These are phyloP conservation scores for Agriotes lineatus DNA, from an alignment of 2,888 invertebrate genomes.

Conservation along the genomic window DNA sequence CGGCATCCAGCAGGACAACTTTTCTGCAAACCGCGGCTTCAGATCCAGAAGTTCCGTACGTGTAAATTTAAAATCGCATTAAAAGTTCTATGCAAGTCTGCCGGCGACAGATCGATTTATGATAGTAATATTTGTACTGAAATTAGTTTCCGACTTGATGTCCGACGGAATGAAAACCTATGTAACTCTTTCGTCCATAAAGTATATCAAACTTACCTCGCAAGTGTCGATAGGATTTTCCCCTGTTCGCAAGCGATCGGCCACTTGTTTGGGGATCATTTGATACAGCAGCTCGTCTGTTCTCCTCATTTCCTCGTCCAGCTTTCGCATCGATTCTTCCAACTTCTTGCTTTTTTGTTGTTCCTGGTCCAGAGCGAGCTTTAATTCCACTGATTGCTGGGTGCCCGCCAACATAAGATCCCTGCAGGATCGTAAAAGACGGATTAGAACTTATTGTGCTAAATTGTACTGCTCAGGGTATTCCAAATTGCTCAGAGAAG, in stretches of 20 bases:
- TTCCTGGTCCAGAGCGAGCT: conserved; percentile 95
- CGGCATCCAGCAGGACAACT: too few species aligned
- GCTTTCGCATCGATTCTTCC: conserved; percentile 95
- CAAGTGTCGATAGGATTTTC: conserved; percentile 97
- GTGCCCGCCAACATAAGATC: conserved; percentile 96
- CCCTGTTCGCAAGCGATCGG: conserved; percentile 92
- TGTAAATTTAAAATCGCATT: too few species aligned
- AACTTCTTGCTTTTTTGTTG: conserved; percentile 96
- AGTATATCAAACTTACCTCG: conserved; percentile 80
- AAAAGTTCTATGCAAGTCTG: neutral
- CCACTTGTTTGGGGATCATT: conserved; percentile 99
- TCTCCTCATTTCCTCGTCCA: conserved; percentile 95
- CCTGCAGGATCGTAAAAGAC: too few species aligned
- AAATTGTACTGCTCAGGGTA: too few species aligned
- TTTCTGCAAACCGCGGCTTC: too few species aligned
- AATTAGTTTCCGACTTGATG: neutral
- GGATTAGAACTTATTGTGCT: too few species aligned
- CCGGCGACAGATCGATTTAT: too few species aligned
- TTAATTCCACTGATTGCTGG: conserved; percentile 96
- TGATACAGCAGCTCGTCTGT: conserved; percentile 97
- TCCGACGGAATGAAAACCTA: neutral
- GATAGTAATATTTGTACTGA: neutral
- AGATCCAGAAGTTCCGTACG: too few species aligned
- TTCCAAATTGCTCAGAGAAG: too few species aligned
- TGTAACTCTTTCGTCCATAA: too few species aligned